Evolutionary conservation across 92 coral and sea anemone genomes (phyloP).

Genomic region (Bergia puertoricense): DNA sequence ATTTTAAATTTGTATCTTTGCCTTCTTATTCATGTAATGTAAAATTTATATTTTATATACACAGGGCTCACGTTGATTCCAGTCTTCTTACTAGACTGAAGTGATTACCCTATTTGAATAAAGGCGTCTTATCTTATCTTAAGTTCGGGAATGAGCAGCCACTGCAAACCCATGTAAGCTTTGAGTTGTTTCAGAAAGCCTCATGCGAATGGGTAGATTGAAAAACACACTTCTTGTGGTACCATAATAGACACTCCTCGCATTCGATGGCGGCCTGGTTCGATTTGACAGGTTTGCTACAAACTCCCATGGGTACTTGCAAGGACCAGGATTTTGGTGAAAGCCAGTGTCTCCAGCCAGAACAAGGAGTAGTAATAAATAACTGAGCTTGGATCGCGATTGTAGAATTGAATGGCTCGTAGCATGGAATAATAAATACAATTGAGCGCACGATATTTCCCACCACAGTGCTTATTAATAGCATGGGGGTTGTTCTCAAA

Average conservation of each 20-base stretch:
- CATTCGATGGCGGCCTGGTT: background rate
- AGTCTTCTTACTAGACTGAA: no score
- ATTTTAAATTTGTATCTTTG: no score
- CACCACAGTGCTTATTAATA: no score
- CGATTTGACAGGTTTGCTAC: background rate
- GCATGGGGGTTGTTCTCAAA: no score
- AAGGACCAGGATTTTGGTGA: background rate
- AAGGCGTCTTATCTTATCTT: no score
- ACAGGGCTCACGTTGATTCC: no score
- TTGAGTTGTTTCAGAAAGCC: constrained; percentile 38
- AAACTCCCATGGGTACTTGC: background rate
- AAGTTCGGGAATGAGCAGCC: constrained; percentile 40
- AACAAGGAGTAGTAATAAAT: background rate
- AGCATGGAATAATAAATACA: no score
- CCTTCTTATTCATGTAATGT: no score
- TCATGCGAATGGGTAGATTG: constrained; percentile 32
- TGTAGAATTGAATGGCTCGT: no score
- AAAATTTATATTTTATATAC: no score
- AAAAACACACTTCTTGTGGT: constrained; percentile 12
- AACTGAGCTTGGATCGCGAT: background rate
- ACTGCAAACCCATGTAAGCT: constrained; percentile 41
- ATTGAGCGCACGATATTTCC: no score
- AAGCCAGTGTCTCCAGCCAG: background rate
- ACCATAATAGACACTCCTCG: constrained; percentile 1
- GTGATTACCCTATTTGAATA: no score